A percentile compares a stretch with the other conserved stretches of the same genome.
Evolutionary conservation across 1,140 invertebrate genomes (phyloP).

Genomic region (Heliconius eleuchia): DNA sequence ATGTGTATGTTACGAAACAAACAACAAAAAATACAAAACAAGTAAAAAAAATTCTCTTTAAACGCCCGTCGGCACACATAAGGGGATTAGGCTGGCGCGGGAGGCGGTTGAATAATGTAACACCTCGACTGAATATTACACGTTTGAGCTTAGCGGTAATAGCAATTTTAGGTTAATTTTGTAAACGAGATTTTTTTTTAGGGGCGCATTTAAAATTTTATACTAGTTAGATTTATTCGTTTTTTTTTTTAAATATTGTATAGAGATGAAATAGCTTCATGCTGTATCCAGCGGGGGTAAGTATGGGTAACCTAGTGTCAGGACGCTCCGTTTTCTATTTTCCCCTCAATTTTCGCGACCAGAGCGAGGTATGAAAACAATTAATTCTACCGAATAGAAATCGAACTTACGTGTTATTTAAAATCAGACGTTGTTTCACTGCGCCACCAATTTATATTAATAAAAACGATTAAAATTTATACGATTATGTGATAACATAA

Average conservation of each 20-base stretch:
- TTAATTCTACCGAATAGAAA: too few species aligned
- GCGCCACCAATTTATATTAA: too few species aligned
- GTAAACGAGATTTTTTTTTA: background rate
- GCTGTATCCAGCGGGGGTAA: background rate
- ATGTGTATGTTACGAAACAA: background rate
- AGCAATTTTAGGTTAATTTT: background rate
- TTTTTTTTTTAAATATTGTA: too few species aligned
- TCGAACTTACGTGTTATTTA: too few species aligned
- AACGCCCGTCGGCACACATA: constrained; percentile 15
- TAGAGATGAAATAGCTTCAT: background rate
- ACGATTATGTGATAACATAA: too few species aligned
- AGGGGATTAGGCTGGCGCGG: background rate
- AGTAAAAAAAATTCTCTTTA: background rate
- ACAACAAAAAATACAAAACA: background rate
- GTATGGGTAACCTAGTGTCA: background rate
- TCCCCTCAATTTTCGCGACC: too few species aligned
- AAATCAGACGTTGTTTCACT: too few species aligned
- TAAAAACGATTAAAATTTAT: too few species aligned
- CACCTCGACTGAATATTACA: background rate
- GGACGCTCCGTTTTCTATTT: too few species aligned
- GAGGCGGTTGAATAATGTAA: constrained; percentile 17
- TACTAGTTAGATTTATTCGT: too few species aligned
- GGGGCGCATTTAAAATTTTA: background rate
- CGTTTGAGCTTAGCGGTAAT: background rate
- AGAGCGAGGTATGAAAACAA: too few species aligned